phyloP scores from a whole-genome alignment of 2,113 vertebrate genomes.

The Lontra canadensis region DNA sequence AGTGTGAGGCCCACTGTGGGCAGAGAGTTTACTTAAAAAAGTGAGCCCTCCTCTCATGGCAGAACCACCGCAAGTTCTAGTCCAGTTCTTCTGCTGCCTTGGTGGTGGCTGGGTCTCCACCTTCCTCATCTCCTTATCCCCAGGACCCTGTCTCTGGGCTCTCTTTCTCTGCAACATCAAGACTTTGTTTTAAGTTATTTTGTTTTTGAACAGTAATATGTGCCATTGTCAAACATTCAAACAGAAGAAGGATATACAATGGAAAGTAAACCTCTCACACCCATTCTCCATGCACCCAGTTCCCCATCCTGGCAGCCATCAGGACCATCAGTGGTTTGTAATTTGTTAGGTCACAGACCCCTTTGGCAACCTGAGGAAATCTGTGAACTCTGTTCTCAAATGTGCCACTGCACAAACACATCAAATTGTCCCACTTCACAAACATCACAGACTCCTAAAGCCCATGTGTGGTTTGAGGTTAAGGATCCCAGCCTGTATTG shows the following conservation, averaged over 20 bases:
- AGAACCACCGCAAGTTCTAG: background rate
- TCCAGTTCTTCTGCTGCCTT: background rate
- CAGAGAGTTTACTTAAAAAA: background rate
- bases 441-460: background rate
- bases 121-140: background rate
- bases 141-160: background rate
- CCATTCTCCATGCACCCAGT: background rate
- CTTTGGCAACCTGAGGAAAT: conserved; percentile 23
- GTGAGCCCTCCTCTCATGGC: background rate
- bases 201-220: background rate
- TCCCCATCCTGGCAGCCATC: background rate
- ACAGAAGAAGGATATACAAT: background rate
- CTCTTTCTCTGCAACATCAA: background rate
- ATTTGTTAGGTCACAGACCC: background rate
- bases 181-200: conserved; percentile 20
- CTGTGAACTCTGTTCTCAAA: background rate
- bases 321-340: background rate
- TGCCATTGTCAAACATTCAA: background rate
- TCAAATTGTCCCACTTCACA: conserved; percentile 2
- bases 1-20: background rate
- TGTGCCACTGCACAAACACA: background rate
- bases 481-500: background rate
- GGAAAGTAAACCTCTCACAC: background rate
- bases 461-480: background rate
- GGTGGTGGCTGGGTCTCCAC: background rate